Evolutionary conservation across 2,113 vertebrate species (phyloP).

Genomic region (Cygnus buccinator): DNA sequence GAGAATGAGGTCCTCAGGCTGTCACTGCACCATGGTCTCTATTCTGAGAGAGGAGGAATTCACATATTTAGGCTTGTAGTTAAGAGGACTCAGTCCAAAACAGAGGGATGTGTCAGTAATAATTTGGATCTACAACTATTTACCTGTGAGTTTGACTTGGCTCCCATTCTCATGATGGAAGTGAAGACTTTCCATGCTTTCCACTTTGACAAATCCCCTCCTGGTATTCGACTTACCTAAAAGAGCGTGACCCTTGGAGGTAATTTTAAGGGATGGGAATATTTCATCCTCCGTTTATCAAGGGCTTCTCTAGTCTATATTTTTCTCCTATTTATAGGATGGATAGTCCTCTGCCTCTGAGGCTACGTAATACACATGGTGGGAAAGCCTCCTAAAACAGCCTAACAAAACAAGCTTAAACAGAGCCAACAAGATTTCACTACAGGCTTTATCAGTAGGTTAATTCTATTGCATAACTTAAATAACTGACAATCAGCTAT

Average conservation of each 20-base stretch:
- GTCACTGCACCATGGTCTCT: background rate
- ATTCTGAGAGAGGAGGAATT: background rate
- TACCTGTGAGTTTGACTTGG: background rate
- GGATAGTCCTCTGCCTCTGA: background rate
- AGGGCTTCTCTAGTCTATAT: background rate
- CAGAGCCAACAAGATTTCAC: constrained; percentile 13
- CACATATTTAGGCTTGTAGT: background rate
- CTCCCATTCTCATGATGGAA: background rate
- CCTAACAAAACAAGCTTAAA: constrained; percentile 15
- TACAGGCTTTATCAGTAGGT: background rate
- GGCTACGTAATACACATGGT: background rate
- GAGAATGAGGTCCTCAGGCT: background rate
- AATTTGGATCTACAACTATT: background rate
- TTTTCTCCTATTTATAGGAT: background rate
- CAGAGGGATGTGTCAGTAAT: background rate
- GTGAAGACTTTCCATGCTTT: background rate
- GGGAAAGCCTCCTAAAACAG: background rate
- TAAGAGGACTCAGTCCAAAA: background rate
- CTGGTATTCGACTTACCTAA: background rate
- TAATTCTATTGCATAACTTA: background rate
- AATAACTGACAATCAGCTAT: background rate
- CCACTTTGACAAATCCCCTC: background rate
- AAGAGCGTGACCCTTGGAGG: background rate
- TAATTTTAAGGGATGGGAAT: background rate
- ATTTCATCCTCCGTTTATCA: background rate